A percentile compares a stretch with the other conserved stretches of the same genome.
Conservation (phyloP, 2,888 invertebrate species). For the Xanthia icteritia region DNA sequence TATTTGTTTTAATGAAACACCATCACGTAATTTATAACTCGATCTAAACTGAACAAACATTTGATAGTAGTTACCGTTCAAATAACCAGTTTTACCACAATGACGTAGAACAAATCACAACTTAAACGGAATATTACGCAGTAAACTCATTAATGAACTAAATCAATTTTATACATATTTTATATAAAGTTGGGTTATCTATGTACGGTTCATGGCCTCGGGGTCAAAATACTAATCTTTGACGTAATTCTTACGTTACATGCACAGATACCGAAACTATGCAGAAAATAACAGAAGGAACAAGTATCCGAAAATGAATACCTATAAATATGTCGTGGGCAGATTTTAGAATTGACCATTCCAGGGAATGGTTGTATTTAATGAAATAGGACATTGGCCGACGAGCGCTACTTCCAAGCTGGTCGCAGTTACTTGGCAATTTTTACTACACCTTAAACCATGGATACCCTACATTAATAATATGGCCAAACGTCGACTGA, state of each 20-base stretch:
- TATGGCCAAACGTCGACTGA: no score
- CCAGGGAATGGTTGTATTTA: no score
- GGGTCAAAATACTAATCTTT: constrained; percentile 13
- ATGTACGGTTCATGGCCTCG: constrained; percentile 27
- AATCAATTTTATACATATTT: constrained; percentile 26
- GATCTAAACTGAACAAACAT: background rate
- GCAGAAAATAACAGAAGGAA: background rate
- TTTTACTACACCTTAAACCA: no score
- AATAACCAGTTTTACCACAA: background rate
- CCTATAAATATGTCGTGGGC: no score
- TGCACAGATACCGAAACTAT: background rate
- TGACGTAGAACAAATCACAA: background rate
- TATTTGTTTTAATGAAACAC: background rate
- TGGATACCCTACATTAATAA: no score
- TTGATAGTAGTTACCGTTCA: background rate
- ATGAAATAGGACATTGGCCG: no score
- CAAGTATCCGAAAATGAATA: background rate
- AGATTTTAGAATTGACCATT: no score
- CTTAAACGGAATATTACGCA: background rate
- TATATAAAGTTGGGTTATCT: constrained; percentile 28
- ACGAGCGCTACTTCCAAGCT: no score
- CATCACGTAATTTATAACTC: background rate
- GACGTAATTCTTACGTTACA: constrained; percentile 15
- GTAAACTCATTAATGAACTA: constrained; percentile 2
- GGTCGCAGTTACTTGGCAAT: no score